Conservation (phyloP, 2,113 vertebrate genomes). For the Nibea coibor region DNA sequence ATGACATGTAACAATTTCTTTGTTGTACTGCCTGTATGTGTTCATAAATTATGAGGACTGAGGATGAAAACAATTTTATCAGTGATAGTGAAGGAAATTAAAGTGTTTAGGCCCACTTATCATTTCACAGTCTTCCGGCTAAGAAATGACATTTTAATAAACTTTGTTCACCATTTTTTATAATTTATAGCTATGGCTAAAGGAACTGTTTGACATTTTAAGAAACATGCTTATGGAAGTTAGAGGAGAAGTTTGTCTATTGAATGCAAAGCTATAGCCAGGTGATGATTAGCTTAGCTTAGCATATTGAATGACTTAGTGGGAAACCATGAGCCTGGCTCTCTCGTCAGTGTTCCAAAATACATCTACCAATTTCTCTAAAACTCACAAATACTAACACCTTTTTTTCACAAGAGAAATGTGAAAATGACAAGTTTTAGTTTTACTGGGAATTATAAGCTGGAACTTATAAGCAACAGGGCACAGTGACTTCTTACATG, state of each 20-base stretch:
- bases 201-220: neutral
- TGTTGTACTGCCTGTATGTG: neutral
- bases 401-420: neutral
- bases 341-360: neutral
- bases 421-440: neutral
- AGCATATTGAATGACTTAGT: too few relatives aligned
- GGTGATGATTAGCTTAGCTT: neutral
- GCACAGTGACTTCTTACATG: neutral
- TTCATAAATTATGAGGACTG: conserved; percentile 11
- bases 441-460: neutral
- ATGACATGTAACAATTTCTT: neutral
- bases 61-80: neutral
- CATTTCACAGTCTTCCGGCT: neutral
- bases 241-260: neutral
- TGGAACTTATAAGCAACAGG: neutral
- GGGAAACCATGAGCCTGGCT: neutral
- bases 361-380: neutral
- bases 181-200: neutral
- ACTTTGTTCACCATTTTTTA: neutral
- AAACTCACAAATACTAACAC: neutral
- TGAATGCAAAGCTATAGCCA: neutral
- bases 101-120: too few relatives aligned
- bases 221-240: neutral
- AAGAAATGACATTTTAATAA: neutral
- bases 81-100: conserved; percentile 1